phyloP scores from a whole-genome alignment of 2,113 vertebrate genomes.

The Willisornis vidua region DNA sequence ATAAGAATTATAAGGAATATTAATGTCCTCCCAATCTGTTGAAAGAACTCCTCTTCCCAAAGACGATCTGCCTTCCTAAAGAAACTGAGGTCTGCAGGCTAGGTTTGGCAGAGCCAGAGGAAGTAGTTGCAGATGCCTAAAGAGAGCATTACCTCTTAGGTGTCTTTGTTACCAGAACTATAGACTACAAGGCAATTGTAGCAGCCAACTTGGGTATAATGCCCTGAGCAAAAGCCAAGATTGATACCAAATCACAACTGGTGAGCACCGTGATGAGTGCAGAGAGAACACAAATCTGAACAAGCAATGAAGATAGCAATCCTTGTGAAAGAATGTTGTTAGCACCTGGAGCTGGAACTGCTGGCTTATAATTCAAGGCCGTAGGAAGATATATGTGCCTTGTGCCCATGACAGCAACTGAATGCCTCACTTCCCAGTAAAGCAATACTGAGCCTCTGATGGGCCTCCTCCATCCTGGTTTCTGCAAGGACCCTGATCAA shows the following conservation, averaged over 20 bases:
- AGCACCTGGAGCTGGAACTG: background rate
- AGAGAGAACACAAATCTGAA: background rate
- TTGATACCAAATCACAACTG: background rate
- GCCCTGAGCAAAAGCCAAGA: background rate
- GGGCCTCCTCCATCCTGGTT: rapidly evolving
- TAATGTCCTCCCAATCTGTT: background rate
- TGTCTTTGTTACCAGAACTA: background rate
- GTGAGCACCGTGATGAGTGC: background rate
- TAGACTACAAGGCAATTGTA: background rate
- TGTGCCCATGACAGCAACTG: background rate
- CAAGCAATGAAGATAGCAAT: background rate
- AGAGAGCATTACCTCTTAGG: background rate
- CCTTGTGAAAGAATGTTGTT: background rate
- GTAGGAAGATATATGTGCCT: background rate
- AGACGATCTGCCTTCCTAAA: background rate
- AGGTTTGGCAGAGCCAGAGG: background rate
- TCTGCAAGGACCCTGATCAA: background rate
- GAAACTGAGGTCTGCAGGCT: background rate
- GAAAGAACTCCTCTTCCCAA: background rate
- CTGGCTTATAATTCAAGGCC: background rate
- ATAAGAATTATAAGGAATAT: background rate
- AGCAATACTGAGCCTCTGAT: background rate
- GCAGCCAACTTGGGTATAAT: rapidly evolving
- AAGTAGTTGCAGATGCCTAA: background rate
- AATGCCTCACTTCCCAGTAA: background rate